Evolutionary conservation across 2,797 vertebrate genomes (phyloP).

Genomic region (Chaetophractus vellerosus): DNA sequence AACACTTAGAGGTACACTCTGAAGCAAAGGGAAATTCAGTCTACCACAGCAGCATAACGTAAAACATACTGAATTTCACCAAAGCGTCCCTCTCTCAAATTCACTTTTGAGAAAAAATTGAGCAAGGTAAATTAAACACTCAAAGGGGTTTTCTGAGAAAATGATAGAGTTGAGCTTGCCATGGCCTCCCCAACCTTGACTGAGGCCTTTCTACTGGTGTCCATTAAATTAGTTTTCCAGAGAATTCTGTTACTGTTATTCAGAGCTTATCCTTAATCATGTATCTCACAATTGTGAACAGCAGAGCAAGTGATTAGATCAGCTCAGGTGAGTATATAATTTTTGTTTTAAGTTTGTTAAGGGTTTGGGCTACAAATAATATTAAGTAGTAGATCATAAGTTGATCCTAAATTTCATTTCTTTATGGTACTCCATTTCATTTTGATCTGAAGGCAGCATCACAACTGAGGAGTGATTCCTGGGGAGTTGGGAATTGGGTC

Average conservation of each 20-base stretch:
- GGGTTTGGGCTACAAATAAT: background rate
- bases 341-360: conserved; percentile 27
- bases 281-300: background rate
- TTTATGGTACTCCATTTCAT: conserved; percentile 4
- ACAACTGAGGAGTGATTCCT: background rate
- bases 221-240: conserved; percentile 65
- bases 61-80: conserved; percentile 52
- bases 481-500: background rate
- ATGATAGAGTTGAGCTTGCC: conserved; percentile 48
- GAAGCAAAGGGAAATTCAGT: conserved; percentile 9
- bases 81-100: conserved; percentile 46
- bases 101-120: conserved; percentile 53
- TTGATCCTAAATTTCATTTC: background rate
- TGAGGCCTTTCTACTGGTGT: background rate
- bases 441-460: conserved; percentile 7
- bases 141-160: conserved; percentile 57
- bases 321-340: background rate
- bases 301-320: background rate
- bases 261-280: background rate
- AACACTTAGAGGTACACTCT: background rate
- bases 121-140: conserved; percentile 71
- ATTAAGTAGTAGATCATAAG: background rate
- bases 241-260: background rate
- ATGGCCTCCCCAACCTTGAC: conserved; percentile 14
- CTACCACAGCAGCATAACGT: background rate